phyloP scores from a whole-genome alignment of 2,888 invertebrate species.

The Drosophila pseudotalamancana region DNA sequence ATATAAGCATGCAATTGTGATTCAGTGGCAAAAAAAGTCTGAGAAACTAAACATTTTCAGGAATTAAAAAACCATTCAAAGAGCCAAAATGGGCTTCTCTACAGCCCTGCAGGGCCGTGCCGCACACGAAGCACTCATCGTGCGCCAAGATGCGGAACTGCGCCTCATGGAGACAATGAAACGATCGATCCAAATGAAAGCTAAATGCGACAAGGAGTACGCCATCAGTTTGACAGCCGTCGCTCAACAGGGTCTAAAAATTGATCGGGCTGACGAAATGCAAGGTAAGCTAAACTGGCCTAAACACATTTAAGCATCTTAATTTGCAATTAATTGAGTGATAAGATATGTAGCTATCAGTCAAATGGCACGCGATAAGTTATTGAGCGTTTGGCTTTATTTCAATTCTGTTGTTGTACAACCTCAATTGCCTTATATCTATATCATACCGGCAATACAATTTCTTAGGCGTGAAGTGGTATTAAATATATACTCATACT shows the following conservation, averaged over 20 bases:
- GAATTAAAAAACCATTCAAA: conserved; percentile 1
- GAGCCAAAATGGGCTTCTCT: conserved; percentile 91
- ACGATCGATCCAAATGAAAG: conserved; percentile 92
- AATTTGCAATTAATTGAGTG: not conserved
- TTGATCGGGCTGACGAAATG: conserved; percentile 86
- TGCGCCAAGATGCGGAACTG: conserved; percentile 96
- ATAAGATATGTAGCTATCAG: conserved; percentile 8
- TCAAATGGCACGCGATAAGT: not conserved
- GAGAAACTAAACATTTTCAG: conserved; percentile 18
- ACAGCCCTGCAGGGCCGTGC: conserved; percentile 93
- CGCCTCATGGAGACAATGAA: conserved; percentile 96
- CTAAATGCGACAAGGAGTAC: conserved; percentile 96
- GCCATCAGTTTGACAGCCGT: conserved; percentile 92
- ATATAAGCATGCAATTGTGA: conserved; percentile 44
- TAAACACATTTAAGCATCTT: not conserved
- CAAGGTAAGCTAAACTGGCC: conserved; percentile 82
- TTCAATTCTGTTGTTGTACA: no score
- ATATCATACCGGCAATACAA: no score
- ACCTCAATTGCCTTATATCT: not conserved
- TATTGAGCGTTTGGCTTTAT: no score
- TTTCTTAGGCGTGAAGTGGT: no score
- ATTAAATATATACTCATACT: no score
- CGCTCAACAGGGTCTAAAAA: conserved; percentile 92
- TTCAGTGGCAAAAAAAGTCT: conserved; percentile 36
- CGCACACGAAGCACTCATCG: conserved; percentile 95